These are phyloP conservation scores for Chloroclysta siterata DNA, from an alignment of 2,888 invertebrate genomes.

Conservation along the genomic window DNA sequence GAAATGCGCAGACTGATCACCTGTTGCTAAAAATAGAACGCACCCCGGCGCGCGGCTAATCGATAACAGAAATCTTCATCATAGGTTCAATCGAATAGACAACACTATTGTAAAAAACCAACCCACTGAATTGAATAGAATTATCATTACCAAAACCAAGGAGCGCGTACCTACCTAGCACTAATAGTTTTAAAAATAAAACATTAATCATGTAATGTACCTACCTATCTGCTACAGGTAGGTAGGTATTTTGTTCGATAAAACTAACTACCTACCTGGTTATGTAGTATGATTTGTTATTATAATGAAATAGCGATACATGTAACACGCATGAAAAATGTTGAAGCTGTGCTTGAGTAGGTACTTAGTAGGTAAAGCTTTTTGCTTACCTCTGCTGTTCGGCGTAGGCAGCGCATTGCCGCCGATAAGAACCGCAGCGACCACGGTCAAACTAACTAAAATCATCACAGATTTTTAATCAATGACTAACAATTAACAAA, in stretches of 20 bases:
- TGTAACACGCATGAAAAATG: not conserved
- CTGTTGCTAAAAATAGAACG: slow-evolving; percentile 82
- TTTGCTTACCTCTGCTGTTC: slow-evolving; percentile 71
- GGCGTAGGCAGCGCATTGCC: slow-evolving; percentile 72
- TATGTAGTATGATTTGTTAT: not conserved
- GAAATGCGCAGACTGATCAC: slow-evolving; percentile 64
- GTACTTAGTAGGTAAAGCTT: slow-evolving; percentile 1
- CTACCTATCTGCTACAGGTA: too few relatives aligned
- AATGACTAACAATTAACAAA: slow-evolving; percentile 43
- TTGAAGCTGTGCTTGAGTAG: not conserved
- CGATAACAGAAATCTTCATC: slow-evolving; percentile 38
- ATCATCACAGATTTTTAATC: slow-evolving; percentile 59
- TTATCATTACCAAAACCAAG: not conserved
- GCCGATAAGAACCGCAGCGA: slow-evolving; percentile 71
- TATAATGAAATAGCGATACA: not conserved
- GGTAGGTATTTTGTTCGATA: not conserved
- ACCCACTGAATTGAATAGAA: not conserved
- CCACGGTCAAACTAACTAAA: slow-evolving; percentile 71
- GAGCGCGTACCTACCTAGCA: not conserved
- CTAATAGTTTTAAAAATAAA: not conserved
- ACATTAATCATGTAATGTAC: too few relatives aligned
- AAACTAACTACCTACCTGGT: not conserved
- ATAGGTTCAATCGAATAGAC: not conserved
- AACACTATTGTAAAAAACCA: slow-evolving; percentile 9
- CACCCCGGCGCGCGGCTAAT: slow-evolving; percentile 53